Percentiles rank a stretch among this genome's conserved stretches.
Evolutionary conservation across 2,888 invertebrate genomes (phyloP).

Genomic region (Acanthoscelides obtectus): DNA sequence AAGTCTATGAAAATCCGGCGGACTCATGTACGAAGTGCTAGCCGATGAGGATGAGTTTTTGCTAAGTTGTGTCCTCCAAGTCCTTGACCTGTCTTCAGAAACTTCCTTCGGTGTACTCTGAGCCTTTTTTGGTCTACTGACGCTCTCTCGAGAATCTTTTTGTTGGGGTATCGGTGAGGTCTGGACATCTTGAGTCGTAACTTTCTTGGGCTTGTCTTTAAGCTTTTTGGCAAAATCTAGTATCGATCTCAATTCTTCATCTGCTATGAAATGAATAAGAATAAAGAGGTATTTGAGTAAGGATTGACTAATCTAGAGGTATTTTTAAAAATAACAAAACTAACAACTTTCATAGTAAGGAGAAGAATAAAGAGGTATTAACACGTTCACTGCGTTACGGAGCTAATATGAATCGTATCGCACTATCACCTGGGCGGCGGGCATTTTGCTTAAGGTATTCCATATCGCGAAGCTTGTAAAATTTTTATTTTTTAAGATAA

Average conservation of each 20-base stretch:
- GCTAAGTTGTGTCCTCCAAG: conserved; percentile 39
- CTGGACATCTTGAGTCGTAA: conserved; percentile 3
- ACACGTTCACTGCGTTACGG: too few species aligned
- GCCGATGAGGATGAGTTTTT: conserved; percentile 36
- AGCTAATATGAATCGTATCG: too few species aligned
- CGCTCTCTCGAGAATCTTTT: conserved; percentile 2
- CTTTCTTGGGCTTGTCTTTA: neutral
- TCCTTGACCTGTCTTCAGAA: conserved; percentile 17
- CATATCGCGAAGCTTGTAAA: too few species aligned
- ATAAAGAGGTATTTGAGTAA: too few species aligned
- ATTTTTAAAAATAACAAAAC: too few species aligned
- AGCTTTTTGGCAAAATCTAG: neutral
- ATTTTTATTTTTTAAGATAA: too few species aligned
- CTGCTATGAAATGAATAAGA: too few species aligned
- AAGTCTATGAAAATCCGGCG: conserved; percentile 34
- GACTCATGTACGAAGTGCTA: conserved; percentile 44
- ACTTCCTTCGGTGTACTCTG: neutral
- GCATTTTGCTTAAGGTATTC: too few species aligned
- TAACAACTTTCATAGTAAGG: too few species aligned
- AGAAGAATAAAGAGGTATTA: too few species aligned
- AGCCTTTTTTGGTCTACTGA: neutral
- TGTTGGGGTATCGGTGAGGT: conserved; percentile 5
- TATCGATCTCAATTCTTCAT: neutral
- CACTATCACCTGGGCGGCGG: too few species aligned
- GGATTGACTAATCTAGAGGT: too few species aligned